These are phyloP conservation scores for Pantherophis guttatus DNA, from an alignment of 2,113 vertebrate species.

Conservation along the genomic window DNA sequence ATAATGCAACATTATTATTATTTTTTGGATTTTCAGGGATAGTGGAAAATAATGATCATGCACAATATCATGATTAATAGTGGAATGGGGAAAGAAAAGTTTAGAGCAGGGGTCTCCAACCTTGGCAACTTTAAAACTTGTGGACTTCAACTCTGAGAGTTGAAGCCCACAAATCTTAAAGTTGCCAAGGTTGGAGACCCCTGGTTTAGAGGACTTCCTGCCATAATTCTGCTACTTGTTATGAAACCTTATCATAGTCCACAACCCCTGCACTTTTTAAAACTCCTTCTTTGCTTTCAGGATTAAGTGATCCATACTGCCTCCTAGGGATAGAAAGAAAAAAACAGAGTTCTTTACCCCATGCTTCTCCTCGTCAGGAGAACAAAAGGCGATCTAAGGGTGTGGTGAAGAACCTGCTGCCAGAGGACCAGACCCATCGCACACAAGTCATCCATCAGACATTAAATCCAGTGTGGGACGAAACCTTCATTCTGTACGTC, in stretches of 20 bases:
- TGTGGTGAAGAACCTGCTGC: slow-evolving; percentile 81
- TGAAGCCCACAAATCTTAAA: too few species aligned
- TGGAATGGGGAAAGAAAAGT: neutral
- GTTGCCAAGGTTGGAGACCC: too few species aligned
- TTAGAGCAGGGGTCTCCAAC: neutral
- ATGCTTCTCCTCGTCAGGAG: slow-evolving; percentile 33
- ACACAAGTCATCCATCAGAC: slow-evolving; percentile 88
- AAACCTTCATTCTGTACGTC: slow-evolving; percentile 88
- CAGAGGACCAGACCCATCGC: slow-evolving; percentile 81
- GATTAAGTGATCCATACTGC: slow-evolving; percentile 94
- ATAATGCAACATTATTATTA: neutral
- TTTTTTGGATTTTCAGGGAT: neutral
- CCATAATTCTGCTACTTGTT: neutral
- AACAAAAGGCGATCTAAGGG: slow-evolving; percentile 79
- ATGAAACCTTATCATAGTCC: neutral
- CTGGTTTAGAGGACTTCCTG: neutral
- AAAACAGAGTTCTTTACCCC: slow-evolving; percentile 42
- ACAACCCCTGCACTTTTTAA: neutral
- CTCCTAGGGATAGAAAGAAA: slow-evolving; percentile 82
- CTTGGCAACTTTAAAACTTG: too few species aligned
- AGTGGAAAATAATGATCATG: neutral
- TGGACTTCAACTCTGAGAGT: too few species aligned
- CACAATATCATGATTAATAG: neutral
- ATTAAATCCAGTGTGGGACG: slow-evolving; percentile 89
- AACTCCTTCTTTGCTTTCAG: slow-evolving; percentile 48